A percentile compares a stretch with the other conserved stretches of the same genome.
Conservation (phyloP, 2,888 invertebrate species). For the Troilus luridus region DNA sequence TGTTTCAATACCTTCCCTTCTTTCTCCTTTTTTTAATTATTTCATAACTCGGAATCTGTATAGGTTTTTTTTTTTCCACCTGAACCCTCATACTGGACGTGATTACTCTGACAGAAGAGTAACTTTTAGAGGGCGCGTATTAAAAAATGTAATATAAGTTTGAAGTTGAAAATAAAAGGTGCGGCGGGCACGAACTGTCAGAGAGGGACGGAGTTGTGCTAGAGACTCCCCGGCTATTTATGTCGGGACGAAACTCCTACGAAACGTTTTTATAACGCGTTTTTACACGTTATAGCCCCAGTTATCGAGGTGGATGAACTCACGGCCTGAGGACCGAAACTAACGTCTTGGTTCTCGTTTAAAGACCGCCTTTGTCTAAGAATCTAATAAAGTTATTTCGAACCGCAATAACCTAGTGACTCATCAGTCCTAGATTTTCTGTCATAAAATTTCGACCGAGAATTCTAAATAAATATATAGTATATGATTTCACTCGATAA, state of each 20-base stretch:
- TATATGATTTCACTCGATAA: no score
- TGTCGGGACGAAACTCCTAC: slow-evolving; percentile 4
- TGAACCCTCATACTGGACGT: background rate
- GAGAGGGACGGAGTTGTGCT: background rate
- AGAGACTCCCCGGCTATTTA: slow-evolving; percentile 5
- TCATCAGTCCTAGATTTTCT: background rate
- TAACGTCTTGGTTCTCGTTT: background rate
- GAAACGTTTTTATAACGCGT: slow-evolving; percentile 24
- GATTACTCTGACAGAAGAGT: slow-evolving; percentile 10
- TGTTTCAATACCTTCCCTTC: background rate
- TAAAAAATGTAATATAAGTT: slow-evolving; percentile 31
- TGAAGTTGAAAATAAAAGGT: slow-evolving; percentile 20
- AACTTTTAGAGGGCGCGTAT: slow-evolving; percentile 5
- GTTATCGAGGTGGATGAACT: slow-evolving; percentile 11
- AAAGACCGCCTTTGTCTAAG: slow-evolving; percentile 1
- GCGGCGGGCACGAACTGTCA: slow-evolving; percentile 15
- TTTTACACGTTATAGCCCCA: slow-evolving; percentile 1
- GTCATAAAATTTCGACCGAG: background rate
- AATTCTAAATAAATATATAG: no score
- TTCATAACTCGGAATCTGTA: background rate
- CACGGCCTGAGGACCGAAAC: background rate
- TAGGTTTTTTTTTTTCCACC: background rate
- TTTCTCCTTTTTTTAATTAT: background rate
- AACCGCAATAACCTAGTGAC: background rate
- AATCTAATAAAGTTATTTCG: background rate